A percentile compares a stretch with the other conserved stretches of the same genome.
Evolutionary conservation across 2,113 vertebrate species (phyloP).

Genomic region (Cairina moschata): DNA sequence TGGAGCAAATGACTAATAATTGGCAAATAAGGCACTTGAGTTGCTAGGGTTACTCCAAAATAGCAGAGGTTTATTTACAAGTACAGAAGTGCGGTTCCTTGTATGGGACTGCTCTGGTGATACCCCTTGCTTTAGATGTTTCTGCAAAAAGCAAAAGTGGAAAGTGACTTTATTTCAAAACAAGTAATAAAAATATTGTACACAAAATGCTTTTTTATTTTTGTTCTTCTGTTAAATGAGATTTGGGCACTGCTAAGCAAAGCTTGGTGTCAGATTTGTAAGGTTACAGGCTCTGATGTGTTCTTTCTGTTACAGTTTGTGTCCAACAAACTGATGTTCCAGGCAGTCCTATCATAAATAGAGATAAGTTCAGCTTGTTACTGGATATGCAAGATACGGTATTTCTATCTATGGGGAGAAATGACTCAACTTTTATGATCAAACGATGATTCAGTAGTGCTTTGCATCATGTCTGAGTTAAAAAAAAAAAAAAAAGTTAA

Average conservation of each 20-base stretch:
- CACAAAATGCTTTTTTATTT: fast-evolving
- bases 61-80: not conserved
- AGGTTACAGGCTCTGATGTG: not conserved
- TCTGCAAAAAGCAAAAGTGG: not conserved
- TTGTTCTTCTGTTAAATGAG: not conserved
- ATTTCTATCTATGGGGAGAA: not conserved
- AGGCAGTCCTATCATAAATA: not conserved
- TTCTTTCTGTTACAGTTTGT: not conserved
- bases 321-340: not conserved
- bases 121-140: not conserved
- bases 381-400: not conserved
- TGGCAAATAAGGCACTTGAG: not conserved
- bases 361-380: not conserved
- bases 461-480: not conserved
- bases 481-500: not conserved
- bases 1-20: not conserved
- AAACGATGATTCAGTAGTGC: not conserved
- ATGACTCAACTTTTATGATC: not conserved
- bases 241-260: not conserved
- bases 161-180: not conserved
- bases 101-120: fast-evolving
- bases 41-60: not conserved
- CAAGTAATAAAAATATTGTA: not conserved
- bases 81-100: not conserved
- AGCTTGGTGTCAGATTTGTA: not conserved